Percentiles rank a stretch among this genome's conserved stretches.
phyloP scores from a whole-genome alignment of 2,797 vertebrate species.

The Manis pentadactyla region DNA sequence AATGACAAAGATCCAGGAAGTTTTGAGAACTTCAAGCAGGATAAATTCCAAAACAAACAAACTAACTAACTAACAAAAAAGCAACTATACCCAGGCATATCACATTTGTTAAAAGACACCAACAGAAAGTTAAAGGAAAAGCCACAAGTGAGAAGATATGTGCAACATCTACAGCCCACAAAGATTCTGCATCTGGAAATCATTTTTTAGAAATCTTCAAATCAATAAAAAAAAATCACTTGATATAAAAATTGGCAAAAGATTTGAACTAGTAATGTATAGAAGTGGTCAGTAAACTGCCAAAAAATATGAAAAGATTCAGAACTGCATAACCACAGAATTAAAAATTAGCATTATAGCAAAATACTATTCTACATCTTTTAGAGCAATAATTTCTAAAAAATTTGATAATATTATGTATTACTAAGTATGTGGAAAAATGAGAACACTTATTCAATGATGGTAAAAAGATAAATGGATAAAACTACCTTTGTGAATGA shows the following conservation, averaged over 20 bases:
- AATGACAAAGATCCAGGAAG: not conserved
- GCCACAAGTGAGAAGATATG: not conserved
- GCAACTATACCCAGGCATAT: not conserved
- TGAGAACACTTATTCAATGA: not conserved
- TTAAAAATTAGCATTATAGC: not conserved
- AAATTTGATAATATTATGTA: not conserved
- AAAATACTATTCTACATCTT: not conserved
- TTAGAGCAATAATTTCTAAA: not conserved
- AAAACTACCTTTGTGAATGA: not conserved
- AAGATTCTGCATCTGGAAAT: not conserved
- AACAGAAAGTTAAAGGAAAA: not conserved
- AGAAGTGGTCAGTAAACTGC: not conserved
- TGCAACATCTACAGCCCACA: not conserved
- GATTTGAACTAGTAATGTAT: not conserved
- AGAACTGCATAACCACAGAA: not conserved
- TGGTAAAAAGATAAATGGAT: not conserved
- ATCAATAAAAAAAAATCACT: constrained; percentile 43
- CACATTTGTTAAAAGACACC: not conserved
- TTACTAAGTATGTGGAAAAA: constrained; percentile 16
- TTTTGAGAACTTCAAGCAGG: not conserved
- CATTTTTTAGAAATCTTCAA: not conserved
- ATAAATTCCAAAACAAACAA: not conserved
- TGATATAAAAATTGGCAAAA: not conserved
- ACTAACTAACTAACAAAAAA: not conserved
- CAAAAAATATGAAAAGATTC: not conserved